Base-by-base conservation (phyloP, 2,888 invertebrate genomes). In the Orthonevra nobilis region DNA sequence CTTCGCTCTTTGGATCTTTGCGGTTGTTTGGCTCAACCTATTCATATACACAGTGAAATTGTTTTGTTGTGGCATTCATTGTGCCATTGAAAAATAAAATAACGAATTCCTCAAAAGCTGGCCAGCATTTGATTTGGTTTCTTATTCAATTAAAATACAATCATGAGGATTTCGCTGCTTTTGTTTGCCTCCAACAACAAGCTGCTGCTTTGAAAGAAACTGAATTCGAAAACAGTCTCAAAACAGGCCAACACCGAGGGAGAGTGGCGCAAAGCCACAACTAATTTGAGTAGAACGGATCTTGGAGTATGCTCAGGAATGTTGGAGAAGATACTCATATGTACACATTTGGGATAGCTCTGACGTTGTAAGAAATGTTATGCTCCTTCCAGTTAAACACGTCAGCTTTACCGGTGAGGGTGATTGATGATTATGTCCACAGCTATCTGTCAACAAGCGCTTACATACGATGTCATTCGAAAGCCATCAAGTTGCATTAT, bases 21-120 rank as follows among this genome's bases (percentile, higher is more conserved):
- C 73, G 79, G 81, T 81, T 81, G 77, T 81, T 81, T 77, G 46
- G 77, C 66, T 38, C 42, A 28, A 46, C 38, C 48, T 68, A 64
- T 82, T 81, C 72, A 64, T 64, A 42, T 44, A 42, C 36, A 72
- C 72, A 72, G 61, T 79, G 56, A 70, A 72, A 68, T 82, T 86
- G 86, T 86, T 86, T 86, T 87, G 84, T 85, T 86, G 86, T 87
- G 87, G 85, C 85, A 85, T 85, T 54, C 83, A 87, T 88, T 88
- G 86, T 86, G 85, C 83, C 58, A 54, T 46, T 40, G 64, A 50
- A 61, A 68, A 61, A 68, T 48, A 73, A n/a, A n/a, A n/a, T n/a
- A n/a, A n/a, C n/a, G 73, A 60, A 63, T 73, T 73, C 73, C 73
- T 61, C 61, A 79, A 79, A 79, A 79, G 79, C 66, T 73, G 66